Evolutionary conservation across 92 coral and sea anemone genomes (phyloP).

Genomic region (Epizoanthus scotinus): DNA sequence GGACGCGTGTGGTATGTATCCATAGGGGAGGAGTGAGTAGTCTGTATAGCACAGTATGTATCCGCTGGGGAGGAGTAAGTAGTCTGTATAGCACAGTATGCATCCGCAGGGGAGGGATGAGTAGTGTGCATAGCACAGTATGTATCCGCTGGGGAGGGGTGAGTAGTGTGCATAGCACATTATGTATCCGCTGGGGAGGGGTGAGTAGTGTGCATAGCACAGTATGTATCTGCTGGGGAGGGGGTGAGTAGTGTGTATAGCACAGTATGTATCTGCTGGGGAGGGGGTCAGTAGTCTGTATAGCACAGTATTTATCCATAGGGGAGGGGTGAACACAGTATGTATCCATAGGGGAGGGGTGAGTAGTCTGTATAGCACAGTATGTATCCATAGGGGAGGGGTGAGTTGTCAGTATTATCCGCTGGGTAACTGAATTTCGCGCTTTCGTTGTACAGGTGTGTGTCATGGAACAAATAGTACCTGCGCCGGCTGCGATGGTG

Average conservation of each 20-base stretch:
- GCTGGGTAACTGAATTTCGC: too few species aligned
- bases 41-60: background rate
- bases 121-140: background rate
- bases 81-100: constrained; percentile 5
- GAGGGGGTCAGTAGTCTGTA: background rate
- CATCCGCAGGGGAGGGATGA: background rate
- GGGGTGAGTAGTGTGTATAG: too few species aligned
- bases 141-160: too few species aligned
- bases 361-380: background rate
- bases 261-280: constrained; percentile 16
- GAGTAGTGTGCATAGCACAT: too few species aligned
- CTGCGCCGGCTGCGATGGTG: constrained; percentile 70
- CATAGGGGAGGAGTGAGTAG: background rate
- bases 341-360: constrained; percentile 10
- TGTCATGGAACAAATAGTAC: constrained; percentile 66
- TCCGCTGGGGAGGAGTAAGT: too few species aligned
- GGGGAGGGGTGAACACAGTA: constrained; percentile 26
- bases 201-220: background rate
- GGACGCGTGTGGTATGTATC: constrained; percentile 72
- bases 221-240: too few species aligned
- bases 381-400: too few species aligned
- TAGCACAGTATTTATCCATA: background rate
- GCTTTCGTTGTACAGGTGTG: constrained; percentile 40
- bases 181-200: constrained; percentile 24
- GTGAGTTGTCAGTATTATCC: too few species aligned